Evolutionary conservation across 1,140 invertebrate genomes (phyloP).

Genomic region (Dreissena rostriformis): DNA sequence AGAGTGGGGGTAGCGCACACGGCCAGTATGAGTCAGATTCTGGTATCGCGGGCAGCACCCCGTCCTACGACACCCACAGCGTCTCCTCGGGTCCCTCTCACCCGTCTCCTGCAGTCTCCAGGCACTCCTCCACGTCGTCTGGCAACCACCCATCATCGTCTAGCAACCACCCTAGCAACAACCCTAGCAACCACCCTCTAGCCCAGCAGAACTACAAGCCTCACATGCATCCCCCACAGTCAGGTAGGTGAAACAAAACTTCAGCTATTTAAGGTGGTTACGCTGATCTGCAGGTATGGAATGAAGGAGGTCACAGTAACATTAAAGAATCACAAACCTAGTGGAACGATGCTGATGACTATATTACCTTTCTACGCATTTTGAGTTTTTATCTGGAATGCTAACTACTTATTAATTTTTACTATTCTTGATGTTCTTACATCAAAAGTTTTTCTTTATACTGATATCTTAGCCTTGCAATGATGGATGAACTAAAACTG

Average conservation of each 20-base stretch:
- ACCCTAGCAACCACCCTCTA: conserved; percentile 31
- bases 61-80: conserved; percentile 85
- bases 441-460: too few relatives aligned
- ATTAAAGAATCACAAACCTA: too few relatives aligned
- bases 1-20: conserved; percentile 58
- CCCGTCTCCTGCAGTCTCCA: conserved; percentile 69
- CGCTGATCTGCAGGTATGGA: too few relatives aligned
- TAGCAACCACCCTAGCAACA: conserved; percentile 42
- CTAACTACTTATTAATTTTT: too few relatives aligned
- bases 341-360: too few relatives aligned
- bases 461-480: too few relatives aligned
- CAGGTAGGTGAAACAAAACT: conserved; percentile 53
- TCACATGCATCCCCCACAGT: conserved; percentile 59
- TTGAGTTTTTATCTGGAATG: too few relatives aligned
- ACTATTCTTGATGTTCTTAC: too few relatives aligned
- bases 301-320: too few relatives aligned
- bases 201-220: background rate
- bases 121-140: conserved; percentile 7
- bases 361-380: too few relatives aligned
- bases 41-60: conserved; percentile 82
- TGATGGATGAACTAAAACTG: too few relatives aligned
- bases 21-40: conserved; percentile 84
- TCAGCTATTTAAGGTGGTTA: too few relatives aligned
- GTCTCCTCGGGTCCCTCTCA: conserved; percentile 84
- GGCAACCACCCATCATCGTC: conserved; percentile 45